A percentile compares a stretch with the other conserved stretches of the same genome.
These are phyloP conservation scores for Choristoneura rosaceana DNA, from an alignment of 2,888 invertebrate genomes.

Conservation along the genomic window DNA sequence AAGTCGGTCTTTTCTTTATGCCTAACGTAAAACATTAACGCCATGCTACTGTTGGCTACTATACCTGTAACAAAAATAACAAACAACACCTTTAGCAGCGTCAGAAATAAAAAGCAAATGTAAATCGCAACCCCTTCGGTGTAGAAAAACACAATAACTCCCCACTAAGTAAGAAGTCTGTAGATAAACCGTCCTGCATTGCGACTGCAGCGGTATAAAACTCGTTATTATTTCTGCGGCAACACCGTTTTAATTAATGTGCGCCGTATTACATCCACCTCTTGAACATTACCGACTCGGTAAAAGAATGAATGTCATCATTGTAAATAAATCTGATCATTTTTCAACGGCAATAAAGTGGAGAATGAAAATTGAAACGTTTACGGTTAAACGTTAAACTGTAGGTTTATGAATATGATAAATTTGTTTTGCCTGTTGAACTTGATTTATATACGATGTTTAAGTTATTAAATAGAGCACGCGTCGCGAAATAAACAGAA, in stretches of 20 bases:
- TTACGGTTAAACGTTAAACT: neutral
- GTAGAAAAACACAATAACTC: conserved; percentile 31
- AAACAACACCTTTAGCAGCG: neutral
- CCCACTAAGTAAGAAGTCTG: conserved; percentile 36
- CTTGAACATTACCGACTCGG: conserved; percentile 21
- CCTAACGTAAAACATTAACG: too few species aligned
- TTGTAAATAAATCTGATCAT: conserved; percentile 26
- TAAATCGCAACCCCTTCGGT: conserved; percentile 19
- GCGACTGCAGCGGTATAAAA: conserved; percentile 33
- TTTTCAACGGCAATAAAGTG: conserved; percentile 4
- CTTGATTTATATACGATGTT: neutral
- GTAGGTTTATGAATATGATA: neutral
- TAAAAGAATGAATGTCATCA: conserved; percentile 24
- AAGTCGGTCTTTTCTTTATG: too few species aligned
- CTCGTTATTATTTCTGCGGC: conserved; percentile 40
- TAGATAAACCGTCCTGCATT: conserved; percentile 36
- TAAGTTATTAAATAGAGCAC: too few species aligned
- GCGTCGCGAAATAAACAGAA: too few species aligned
- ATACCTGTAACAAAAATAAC: too few species aligned
- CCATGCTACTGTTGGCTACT: neutral
- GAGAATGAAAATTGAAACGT: neutral
- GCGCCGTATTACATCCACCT: conserved; percentile 23
- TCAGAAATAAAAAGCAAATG: conserved; percentile 21
- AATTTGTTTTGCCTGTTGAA: neutral
- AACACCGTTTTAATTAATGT: conserved; percentile 40